phyloP scores from a whole-genome alignment of 2,797 vertebrate species.

The Aselliscus stoliczkanus region DNA sequence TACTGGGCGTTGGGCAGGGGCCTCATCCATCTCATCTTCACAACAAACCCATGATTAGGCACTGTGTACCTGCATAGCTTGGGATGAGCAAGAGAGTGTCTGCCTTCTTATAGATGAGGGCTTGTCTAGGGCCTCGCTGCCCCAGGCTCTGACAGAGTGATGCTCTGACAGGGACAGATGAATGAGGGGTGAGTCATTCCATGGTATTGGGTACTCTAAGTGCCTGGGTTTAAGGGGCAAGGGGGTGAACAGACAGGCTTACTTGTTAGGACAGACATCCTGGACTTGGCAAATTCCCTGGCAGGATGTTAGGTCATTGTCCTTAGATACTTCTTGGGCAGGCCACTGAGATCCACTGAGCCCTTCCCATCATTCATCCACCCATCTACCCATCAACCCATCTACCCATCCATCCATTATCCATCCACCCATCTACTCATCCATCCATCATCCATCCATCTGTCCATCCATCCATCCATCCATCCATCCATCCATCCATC shows the following conservation, averaged over 20 bases:
- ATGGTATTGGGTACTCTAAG: background rate
- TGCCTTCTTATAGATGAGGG: background rate
- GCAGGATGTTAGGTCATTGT: background rate
- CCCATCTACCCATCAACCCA: background rate
- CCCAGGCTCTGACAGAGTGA: background rate
- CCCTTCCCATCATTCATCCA: background rate
- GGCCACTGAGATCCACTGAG: background rate
- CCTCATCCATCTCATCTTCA: background rate
- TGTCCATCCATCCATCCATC: fast-evolving
- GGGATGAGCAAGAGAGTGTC: fast-evolving
- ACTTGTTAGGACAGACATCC: background rate
- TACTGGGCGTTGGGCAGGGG: background rate
- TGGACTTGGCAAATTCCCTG: background rate
- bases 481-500: no score
- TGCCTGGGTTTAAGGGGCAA: background rate
- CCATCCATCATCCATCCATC: background rate
- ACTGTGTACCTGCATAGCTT: background rate
- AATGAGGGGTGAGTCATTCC: background rate
- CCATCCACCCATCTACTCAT: background rate
- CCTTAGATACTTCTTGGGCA: background rate
- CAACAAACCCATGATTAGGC: no score
- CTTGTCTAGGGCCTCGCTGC: background rate
- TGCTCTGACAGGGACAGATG: background rate
- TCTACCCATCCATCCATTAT: fast-evolving
- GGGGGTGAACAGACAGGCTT: background rate